These are phyloP conservation scores for Lasius fuliginosus DNA, from an alignment of 2,888 invertebrate genomes.

Conservation along the genomic window DNA sequence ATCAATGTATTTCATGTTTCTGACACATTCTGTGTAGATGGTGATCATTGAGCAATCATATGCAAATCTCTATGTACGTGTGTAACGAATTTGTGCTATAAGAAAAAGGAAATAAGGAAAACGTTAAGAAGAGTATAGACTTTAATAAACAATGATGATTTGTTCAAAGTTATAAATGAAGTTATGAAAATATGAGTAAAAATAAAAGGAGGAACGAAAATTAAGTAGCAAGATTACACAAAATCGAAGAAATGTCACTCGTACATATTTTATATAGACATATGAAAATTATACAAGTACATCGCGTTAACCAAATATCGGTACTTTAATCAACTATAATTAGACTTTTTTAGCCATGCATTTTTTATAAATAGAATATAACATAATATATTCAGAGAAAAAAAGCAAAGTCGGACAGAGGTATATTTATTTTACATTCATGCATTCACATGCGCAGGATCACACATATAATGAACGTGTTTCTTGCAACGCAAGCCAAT, in stretches of 20 bases:
- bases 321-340: slow-evolving; percentile 2
- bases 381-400: not conserved
- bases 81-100: not conserved
- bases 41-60: not conserved
- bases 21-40: not conserved
- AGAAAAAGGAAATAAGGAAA: not conserved
- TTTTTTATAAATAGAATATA: not conserved
- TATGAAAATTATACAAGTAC: slow-evolving; percentile 13
- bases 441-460: slow-evolving; percentile 39
- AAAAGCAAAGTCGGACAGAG: slow-evolving; percentile 9
- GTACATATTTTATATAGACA: not conserved
- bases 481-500: slow-evolving; percentile 43
- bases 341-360: slow-evolving; percentile 9
- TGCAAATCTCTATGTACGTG: not conserved
- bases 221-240: not conserved
- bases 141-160: not conserved
- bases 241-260: not conserved
- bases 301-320: not conserved
- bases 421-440: slow-evolving; percentile 14
- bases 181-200: not conserved
- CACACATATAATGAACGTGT: slow-evolving; percentile 57
- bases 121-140: not conserved
- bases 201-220: slow-evolving; percentile 18
- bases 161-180: not conserved
- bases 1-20: not conserved